These are phyloP conservation scores for Brachionus calyciflorus DNA, from an alignment of 1,140 invertebrate genomes.

Conservation along the genomic window DNA sequence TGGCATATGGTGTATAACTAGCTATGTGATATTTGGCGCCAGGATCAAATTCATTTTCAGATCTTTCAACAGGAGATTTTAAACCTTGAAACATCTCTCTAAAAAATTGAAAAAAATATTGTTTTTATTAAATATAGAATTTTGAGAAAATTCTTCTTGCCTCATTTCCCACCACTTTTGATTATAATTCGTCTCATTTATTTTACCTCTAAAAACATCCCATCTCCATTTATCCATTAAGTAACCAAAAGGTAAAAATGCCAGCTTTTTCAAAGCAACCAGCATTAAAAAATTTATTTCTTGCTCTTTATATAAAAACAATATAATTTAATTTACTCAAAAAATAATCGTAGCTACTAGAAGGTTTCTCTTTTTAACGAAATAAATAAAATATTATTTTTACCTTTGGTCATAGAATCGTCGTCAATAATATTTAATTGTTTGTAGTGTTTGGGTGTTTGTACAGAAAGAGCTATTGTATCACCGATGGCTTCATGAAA, in stretches of 20 bases:
- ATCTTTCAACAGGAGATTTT: constrained; percentile 52
- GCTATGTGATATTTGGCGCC: constrained; percentile 54
- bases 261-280: constrained; percentile 79
- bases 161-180: constrained; percentile 61
- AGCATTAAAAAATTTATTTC: constrained; percentile 80
- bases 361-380: neutral
- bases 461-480: constrained; percentile 77
- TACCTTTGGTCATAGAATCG: constrained; percentile 63
- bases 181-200: constrained; percentile 55
- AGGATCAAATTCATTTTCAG: constrained; percentile 51
- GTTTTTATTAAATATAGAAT: neutral
- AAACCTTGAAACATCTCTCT: constrained; percentile 57
- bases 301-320: constrained; percentile 62
- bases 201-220: constrained; percentile 74
- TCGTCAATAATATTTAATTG: constrained; percentile 74
- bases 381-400: neutral
- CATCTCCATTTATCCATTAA: constrained; percentile 83
- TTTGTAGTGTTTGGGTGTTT: constrained; percentile 76
- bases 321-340: too few species aligned
- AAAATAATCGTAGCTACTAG: too few species aligned
- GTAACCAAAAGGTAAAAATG: constrained; percentile 81
- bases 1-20: constrained; percentile 59
- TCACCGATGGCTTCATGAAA: constrained; percentile 73
- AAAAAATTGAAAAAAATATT: neutral
- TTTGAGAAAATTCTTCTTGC: neutral